Base-by-base conservation (phyloP, 1,140 invertebrate species). In the Calliphora vicina region DNA sequence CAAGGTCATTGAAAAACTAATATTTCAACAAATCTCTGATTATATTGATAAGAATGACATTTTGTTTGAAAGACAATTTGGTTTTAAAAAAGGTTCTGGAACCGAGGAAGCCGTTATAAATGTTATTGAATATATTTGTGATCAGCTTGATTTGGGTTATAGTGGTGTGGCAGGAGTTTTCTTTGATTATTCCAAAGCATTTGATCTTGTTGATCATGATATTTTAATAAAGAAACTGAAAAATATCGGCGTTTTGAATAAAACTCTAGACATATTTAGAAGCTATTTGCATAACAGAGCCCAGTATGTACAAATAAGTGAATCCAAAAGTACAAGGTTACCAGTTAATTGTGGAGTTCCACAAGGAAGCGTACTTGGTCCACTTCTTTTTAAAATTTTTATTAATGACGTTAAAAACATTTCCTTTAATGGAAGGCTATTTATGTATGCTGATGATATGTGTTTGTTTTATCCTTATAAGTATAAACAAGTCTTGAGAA, bases 91-190 rank as follows among this genome's bases (percentile, higher is more conserved):
- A 72, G 71, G 71, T 9, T 26, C 12, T 72, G 71, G 71, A 26
- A 72, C 71, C 4, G 71, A 72, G 71, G 71, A 72, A 72, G 71
- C 71, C 23, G 71, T 72, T 27, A 26, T 72, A 25, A 72, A 72
- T 72, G 71, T 72, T 25, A 15, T 72, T 6, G 71, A 72, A 15
- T 26, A 72, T 72, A 72, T 26, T 23, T 72, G 71, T 72, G 71
- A 26, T 4, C 13, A 72, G 13, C 23, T 72, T 72, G 71, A 72
- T 26, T 27, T 4, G 5, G 71, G 71, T 67, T 67, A 67, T 67
- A 67, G 6, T n/a, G 61, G 61, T 67, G 61, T 67, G 23, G 61
- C 61, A 26, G 71, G 71, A 13, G 71, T 72, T 27, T 72, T 72
- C 25, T 26, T 72, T 25, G 71, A 72, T 72, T 25, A 26, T 72